A percentile compares a stretch with the other conserved stretches of the same genome.
Conservation (phyloP, 2,797 vertebrate species). For the Manis crassicaudata region DNA sequence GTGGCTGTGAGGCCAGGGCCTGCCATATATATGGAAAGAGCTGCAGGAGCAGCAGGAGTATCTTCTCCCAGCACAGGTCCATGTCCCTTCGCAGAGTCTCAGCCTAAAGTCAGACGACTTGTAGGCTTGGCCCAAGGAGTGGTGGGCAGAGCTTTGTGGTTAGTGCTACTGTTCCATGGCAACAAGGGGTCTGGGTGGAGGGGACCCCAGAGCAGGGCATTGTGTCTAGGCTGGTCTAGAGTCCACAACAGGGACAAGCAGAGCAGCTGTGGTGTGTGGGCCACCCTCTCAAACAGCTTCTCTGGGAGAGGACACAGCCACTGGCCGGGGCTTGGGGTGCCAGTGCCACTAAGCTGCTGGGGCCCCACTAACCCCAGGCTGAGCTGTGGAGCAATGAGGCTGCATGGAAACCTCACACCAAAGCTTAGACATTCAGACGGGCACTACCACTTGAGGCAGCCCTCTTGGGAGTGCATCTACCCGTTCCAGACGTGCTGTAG, state of each 20-base stretch:
- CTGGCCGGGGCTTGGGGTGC: neutral
- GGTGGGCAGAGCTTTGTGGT: neutral
- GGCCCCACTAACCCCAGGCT: neutral
- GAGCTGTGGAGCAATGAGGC: neutral
- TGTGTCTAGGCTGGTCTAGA: neutral
- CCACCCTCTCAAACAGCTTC: neutral
- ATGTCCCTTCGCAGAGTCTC: neutral
- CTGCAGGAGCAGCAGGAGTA: neutral
- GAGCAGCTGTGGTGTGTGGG: neutral
- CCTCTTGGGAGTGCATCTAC: neutral
- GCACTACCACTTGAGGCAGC: neutral
- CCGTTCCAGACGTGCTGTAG: neutral
- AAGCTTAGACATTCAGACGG: neutral
- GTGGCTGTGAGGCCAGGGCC: neutral
- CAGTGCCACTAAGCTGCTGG: neutral
- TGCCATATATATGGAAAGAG: neutral
- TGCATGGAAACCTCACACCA: neutral
- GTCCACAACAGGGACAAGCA: neutral
- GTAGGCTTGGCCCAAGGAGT: neutral
- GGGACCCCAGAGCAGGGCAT: neutral
- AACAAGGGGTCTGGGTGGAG: too few species aligned
- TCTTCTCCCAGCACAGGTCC: neutral
- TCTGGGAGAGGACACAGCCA: neutral
- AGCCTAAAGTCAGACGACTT: neutral
- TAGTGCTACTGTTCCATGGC: neutral